Percentiles rank a stretch among this genome's conserved stretches.
Evolutionary conservation across 2,888 invertebrate genomes (phyloP).

Genomic region (Pseudeuparius sepicola): DNA sequence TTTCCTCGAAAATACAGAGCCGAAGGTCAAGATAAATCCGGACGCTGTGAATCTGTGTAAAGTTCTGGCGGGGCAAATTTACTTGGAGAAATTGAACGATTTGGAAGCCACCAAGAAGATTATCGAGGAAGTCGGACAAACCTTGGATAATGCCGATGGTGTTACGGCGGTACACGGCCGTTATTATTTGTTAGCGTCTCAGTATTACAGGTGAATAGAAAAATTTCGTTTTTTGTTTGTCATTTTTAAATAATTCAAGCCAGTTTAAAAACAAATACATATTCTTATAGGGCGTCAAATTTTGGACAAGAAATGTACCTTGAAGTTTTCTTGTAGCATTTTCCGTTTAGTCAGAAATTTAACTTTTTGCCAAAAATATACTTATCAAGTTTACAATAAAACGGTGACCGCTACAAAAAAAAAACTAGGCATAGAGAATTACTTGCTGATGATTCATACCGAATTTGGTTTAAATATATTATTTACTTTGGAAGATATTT

Average conservation of each 20-base stretch:
- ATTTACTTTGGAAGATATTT: no score
- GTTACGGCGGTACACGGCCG: constrained; percentile 89
- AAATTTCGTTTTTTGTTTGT: no score
- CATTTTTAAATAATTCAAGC: constrained; percentile 5
- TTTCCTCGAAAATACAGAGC: constrained; percentile 81
- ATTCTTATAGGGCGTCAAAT: no score
- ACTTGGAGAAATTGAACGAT: constrained; percentile 67
- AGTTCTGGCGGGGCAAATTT: constrained; percentile 73
- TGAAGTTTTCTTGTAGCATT: background rate
- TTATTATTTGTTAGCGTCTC: constrained; percentile 87
- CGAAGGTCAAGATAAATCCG: constrained; percentile 74
- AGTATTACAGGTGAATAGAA: constrained; percentile 62
- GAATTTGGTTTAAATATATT: no score
- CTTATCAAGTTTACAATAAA: no score
- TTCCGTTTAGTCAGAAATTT: no score
- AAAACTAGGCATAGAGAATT: no score
- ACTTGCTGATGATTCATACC: no score
- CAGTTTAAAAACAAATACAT: background rate
- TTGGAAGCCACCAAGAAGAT: constrained; percentile 71
- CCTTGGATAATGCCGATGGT: constrained; percentile 83
- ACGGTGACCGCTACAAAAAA: no score
- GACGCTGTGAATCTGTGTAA: constrained; percentile 84
- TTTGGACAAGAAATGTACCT: background rate
- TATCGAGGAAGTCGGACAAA: constrained; percentile 75
- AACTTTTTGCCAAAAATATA: no score